Base-by-base conservation (phyloP, 2,113 vertebrate species). In the Corythaeola cristata region DNA sequence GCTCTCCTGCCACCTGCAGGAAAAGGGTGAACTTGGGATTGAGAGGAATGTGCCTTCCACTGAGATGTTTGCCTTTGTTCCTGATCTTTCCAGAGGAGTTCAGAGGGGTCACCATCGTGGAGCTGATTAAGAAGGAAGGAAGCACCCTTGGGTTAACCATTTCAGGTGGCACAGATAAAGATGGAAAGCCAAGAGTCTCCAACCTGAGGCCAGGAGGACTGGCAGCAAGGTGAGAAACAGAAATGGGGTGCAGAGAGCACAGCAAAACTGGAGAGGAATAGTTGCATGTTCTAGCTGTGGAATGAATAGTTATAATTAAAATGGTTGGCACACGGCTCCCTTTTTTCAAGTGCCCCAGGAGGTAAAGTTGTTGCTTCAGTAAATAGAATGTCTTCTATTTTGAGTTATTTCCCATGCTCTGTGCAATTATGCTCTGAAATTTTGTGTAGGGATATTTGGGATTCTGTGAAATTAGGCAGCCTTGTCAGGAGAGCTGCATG, bases 111-210 rank as follows among this genome's bases (percentile, higher is more conserved):
- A 99, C 99, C 72, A 98, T 99, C 0, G 99, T 99, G 97, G 99
- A 99, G 96, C 98, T 99, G 96, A 98, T 99, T 95, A 99, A 99
- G 98, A 99, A 99, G 62, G 99, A 99, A 95, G 99, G 99, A 90
- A 99, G 99, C 98, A 99, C 98, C 16, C 98, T 99, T 0, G 99
- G 99, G 63, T 98, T 99, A 96, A 99, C 99, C 76, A 99, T 99
- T 96, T 99, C 99, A 3, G 99, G 99, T 55, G 99, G 99, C 47
- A 99, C 99, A 1, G 99, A 99, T 98, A 99, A 99, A 97, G 99
- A 99, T 8, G 99, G 99, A 93, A 99, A 99, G 93, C 99, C 99
- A 64, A 98, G 99, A 95, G 99, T 99, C 94, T 99, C 99, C 91
- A 99, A 99, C 97, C 98, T 99, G 82, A 98, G 99, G 88, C 98